These are phyloP conservation scores for Myrmophylax atrothorax DNA, from an alignment of 2,113 vertebrate genomes.

Conservation along the genomic window DNA sequence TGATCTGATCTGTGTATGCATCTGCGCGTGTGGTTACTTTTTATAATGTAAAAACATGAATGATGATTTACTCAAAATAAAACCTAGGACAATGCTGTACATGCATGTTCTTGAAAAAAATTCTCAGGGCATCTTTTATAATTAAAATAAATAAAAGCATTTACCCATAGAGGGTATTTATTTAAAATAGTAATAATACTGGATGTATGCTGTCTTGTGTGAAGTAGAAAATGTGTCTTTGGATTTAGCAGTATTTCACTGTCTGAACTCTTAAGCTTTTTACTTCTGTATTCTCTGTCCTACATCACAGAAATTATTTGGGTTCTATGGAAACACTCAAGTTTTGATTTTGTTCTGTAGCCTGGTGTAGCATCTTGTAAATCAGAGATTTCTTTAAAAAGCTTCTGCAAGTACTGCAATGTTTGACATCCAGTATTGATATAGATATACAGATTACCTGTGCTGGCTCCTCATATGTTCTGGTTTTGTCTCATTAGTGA, in stretches of 20 bases:
- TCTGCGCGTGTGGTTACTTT: conserved; percentile 77
- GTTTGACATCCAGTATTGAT: background rate
- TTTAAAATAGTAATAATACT: conserved; percentile 29
- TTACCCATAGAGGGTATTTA: conserved; percentile 26
- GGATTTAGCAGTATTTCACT: background rate
- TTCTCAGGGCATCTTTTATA: conserved; percentile 69
- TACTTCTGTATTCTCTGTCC: background rate
- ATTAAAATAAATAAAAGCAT: conserved; percentile 22
- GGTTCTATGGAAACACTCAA: background rate
- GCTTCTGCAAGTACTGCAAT: background rate
- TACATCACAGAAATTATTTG: background rate
- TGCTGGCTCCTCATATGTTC: background rate
- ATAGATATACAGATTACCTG: background rate
- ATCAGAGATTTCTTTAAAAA: background rate
- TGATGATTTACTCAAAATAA: conserved; percentile 76
- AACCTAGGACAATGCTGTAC: conserved; percentile 73
- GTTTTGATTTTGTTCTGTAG: conserved; percentile 15
- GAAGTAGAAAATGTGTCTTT: background rate
- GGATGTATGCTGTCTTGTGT: background rate
- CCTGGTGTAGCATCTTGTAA: background rate
- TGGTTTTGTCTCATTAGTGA: background rate
- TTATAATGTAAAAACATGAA: conserved; percentile 78
- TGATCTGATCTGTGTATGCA: conserved; percentile 76
- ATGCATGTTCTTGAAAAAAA: conserved; percentile 74
- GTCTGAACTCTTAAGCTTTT: background rate